phyloP scores from a whole-genome alignment of 2,113 vertebrate genomes.

The Prunella fulvescens region DNA sequence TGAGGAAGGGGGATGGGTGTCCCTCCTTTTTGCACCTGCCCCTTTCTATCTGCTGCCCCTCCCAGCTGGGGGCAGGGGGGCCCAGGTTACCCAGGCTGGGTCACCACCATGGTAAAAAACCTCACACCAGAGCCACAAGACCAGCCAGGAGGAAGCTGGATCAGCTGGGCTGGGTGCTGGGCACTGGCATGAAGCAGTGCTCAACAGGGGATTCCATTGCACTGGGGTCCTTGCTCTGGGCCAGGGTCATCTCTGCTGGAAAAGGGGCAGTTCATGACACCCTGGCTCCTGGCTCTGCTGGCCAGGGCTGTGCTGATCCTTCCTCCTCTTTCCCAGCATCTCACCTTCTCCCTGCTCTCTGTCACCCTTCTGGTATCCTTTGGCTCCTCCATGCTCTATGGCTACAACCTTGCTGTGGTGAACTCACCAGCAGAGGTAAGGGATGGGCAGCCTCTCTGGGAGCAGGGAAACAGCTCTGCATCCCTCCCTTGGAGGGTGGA shows the following conservation, averaged over 20 bases:
- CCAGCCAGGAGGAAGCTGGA: background rate
- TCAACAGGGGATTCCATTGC: background rate
- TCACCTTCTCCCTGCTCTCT: constrained; percentile 79
- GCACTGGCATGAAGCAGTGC: background rate
- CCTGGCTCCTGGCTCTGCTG: background rate
- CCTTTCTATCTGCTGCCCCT: background rate
- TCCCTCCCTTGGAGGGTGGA: background rate
- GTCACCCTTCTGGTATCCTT: constrained; percentile 84
- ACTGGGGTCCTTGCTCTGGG: background rate
- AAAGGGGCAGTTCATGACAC: background rate
- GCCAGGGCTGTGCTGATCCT: background rate
- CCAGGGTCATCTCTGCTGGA: background rate
- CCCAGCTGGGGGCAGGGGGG: background rate
- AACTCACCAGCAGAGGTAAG: constrained; percentile 85
- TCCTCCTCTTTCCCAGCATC: constrained; percentile 64
- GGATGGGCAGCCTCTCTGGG: background rate
- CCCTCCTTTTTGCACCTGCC: background rate
- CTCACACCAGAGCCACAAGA: background rate
- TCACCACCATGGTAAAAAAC: background rate
- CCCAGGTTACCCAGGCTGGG: background rate
- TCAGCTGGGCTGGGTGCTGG: background rate
- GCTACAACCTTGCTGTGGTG: constrained; percentile 88
- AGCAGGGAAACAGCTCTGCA: background rate
- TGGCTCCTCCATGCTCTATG: constrained; percentile 88
- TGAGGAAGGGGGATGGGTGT: fast-evolving